Conservation (phyloP, 1,140 invertebrate species). For the Heliconius hewitsoni region DNA sequence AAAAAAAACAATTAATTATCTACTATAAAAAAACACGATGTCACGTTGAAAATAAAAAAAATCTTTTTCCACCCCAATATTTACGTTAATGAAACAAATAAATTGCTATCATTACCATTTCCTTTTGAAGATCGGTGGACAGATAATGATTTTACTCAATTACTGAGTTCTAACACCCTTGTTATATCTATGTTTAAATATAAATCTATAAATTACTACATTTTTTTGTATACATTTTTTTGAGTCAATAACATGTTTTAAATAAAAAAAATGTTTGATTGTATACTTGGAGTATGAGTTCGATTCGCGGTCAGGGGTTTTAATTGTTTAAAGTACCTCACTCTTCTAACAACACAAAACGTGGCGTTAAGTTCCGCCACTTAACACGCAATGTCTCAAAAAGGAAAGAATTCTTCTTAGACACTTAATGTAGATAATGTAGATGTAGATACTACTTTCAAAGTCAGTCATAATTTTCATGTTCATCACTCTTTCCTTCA, state of each 20-base stretch:
- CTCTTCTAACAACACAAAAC: too few species aligned
- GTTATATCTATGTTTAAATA: not conserved
- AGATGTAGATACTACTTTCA: not conserved
- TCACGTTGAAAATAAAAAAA: not conserved
- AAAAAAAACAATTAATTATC: not conserved
- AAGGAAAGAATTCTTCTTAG: too few species aligned
- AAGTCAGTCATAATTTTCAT: too few species aligned
- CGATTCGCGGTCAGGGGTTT: not conserved
- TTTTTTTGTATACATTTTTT: not conserved
- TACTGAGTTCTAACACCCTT: not conserved
- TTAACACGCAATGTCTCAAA: too few species aligned
- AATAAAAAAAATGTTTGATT: not conserved
- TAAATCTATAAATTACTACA: not conserved
- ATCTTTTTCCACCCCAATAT: slow-evolving; percentile 6
- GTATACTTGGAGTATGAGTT: not conserved
- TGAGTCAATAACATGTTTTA: not conserved
- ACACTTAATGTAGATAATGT: too few species aligned
- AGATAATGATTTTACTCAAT: slow-evolving; percentile 7
- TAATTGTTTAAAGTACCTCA: too few species aligned
- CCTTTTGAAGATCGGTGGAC: not conserved
- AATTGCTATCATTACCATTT: slow-evolving; percentile 12
- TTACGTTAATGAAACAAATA: slow-evolving; percentile 1
- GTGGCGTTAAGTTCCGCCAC: too few species aligned
- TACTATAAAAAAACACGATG: not conserved
- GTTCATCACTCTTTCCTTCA: too few species aligned